Evolutionary conservation across 2,797 vertebrate species (phyloP).

Genomic region (Pseudotriccus pelzelni): DNA sequence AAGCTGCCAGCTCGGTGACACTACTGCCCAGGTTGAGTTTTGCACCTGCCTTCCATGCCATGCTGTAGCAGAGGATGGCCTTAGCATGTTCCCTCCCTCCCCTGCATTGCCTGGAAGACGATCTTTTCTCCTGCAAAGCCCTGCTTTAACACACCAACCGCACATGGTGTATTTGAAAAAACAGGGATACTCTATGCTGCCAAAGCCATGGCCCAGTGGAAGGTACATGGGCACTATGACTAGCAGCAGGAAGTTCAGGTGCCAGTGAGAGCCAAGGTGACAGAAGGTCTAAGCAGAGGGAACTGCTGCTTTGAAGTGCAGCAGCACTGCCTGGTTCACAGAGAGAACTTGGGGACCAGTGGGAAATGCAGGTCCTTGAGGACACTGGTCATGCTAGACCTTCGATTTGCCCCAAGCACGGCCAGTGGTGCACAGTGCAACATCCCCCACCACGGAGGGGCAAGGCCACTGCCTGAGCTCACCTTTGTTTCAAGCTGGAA

Average conservation of each 20-base stretch:
- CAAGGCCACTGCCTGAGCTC: background rate
- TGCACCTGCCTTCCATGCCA: background rate
- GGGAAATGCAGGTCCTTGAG: background rate
- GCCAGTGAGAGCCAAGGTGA: background rate
- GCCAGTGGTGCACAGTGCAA: background rate
- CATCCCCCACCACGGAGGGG: no score
- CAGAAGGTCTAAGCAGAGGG: background rate
- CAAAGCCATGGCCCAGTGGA: background rate
- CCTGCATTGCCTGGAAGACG: background rate
- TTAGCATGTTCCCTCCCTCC: background rate
- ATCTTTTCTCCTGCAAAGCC: background rate
- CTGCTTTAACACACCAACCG: background rate
- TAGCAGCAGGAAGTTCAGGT: background rate
- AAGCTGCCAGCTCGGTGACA: background rate
- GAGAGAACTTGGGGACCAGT: background rate
- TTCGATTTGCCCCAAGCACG: background rate
- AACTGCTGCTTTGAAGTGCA: background rate
- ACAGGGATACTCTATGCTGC: background rate
- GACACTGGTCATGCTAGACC: background rate
- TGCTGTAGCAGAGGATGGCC: rapidly evolving
- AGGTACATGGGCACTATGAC: background rate
- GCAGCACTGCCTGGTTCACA: background rate
- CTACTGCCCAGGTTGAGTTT: background rate
- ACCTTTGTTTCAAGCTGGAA: background rate
- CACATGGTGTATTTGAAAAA: rapidly evolving